A percentile compares a stretch with the other conserved stretches of the same genome.
Conservation (phyloP, 2,888 invertebrate genomes). For the Pilophorus perplexus region DNA sequence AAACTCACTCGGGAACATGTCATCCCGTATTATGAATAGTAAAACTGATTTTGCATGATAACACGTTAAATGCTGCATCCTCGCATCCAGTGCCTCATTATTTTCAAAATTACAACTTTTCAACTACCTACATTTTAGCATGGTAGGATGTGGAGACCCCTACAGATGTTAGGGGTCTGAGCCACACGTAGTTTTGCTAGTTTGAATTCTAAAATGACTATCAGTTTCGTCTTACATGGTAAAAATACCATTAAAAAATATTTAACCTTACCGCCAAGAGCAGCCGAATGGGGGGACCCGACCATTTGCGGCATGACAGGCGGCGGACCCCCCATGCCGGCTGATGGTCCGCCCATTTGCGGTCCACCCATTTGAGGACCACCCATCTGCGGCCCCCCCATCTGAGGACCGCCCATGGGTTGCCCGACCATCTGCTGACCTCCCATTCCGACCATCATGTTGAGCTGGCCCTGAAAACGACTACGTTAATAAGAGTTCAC, state of each 20-base stretch:
- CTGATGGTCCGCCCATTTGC: conserved; percentile 12
- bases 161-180: no score
- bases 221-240: background rate
- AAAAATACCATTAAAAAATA: background rate
- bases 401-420: conserved; percentile 11
- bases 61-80: no score
- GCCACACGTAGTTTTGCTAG: no score
- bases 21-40: no score
- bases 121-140: no score
- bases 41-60: no score
- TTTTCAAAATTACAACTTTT: no score
- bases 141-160: no score
- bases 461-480: conserved; percentile 44
- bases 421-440: conserved; percentile 29
- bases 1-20: no score
- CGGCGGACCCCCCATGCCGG: conserved; percentile 25
- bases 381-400: conserved; percentile 28
- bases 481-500: background rate
- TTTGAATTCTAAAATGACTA: background rate
- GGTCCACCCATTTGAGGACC: conserved; percentile 13
- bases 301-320: conserved; percentile 26
- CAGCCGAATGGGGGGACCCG: conserved; percentile 27
- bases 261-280: conserved; percentile 14
- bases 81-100: no score
- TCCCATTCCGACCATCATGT: conserved; percentile 50